Evolutionary conservation across 2,888 invertebrate genomes (phyloP), one percentile per base, ranked within the genome.

Genomic region (Drosophila melanocephala): DNA sequence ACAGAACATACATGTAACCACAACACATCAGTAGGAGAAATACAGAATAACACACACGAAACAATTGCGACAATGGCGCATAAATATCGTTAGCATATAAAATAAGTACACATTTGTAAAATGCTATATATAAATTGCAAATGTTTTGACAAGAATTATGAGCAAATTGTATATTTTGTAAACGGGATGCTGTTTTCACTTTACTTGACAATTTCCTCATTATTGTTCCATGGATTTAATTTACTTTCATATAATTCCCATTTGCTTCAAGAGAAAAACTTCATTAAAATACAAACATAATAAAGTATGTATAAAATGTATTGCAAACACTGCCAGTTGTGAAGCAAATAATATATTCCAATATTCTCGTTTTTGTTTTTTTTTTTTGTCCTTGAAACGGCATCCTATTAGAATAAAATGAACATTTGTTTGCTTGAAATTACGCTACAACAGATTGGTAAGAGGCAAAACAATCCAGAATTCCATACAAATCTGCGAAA

Each of bases 1-100:
- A 65, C 96, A 96, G 93, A 96, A 94, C 93, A 94, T 96, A 79
- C 93, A 93, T 64, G 91, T 93, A n/a, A 80, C 81, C 50, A 85
- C 83, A 71, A 91, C 91, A 32, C 87, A 87, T 73, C 90, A 87
- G 69, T 90, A 79, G 55, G 22, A 44, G 6, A 44, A n/a, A 16
- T 55, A 66, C 52, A 63, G 12, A 61, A 16, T 22, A 56, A 69
- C 33, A 60, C 58, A 65, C 58, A 57, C 33, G 68, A 55, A 51
- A 52, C 16, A 26, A 65, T n/a, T 51, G 60, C 51, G 88, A 87
- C 85, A 71, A 74, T 64, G 74, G 71, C 81, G 77, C 67, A 58
- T 72, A 65, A 47, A 68, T 66, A 75, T 50, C 70, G 65, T 77
- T 77, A 71, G 68, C 85, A 73, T 75, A 63, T 79, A 72, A 60